Evolutionary conservation across 2,797 vertebrate genomes (phyloP), one percentile per base, ranked within the genome.

Genomic region (Phalloptychus januarius): DNA sequence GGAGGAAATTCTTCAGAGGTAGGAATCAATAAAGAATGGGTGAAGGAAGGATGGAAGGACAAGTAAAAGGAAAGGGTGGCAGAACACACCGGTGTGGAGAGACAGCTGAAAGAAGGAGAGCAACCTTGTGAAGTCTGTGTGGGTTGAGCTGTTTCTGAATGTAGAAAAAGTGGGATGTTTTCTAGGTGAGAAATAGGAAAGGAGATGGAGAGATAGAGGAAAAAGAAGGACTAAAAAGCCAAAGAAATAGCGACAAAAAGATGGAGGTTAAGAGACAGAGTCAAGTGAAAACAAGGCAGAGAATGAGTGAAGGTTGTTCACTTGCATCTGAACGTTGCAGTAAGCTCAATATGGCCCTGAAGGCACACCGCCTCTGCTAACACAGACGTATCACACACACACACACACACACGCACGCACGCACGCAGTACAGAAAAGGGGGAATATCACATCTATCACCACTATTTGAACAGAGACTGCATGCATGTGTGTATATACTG

Each of bases 281-380:
- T 70, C 80, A 85, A 71, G 85, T 85, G 80, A 84, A 85, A 88
- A 86, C 42, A 78, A 92, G 78, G 79, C 74, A 89, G 85, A 80
- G 85, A 89, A 83, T 76, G 90, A 93, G 90, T 86, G 90, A 93
- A 94, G 92, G 92, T 90, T 94, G 89, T 92, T 95, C 88, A 90
- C 86, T 79, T 78, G 87, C 85, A 92, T 92, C 87, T 93, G 88
- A 94, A 90, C 84, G 79, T 93, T 91, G 93, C 93, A 89, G 92
- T 91, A 88, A 94, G 91, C 93, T 94, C 93, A 92, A 92, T 93
- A 91, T 91, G 91, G 93, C 94, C 94, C 94, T 88, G 87, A 93
- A 95, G 94, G 93, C 92, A 94, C 90, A 90, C 87, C 92, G 92
- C 92, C 93, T 94, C 93, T 93, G 93, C 93, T 92, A 87, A 92